These are phyloP conservation scores for Melitaea cinxia DNA, from an alignment of 1,140 invertebrate species.

Conservation along the genomic window DNA sequence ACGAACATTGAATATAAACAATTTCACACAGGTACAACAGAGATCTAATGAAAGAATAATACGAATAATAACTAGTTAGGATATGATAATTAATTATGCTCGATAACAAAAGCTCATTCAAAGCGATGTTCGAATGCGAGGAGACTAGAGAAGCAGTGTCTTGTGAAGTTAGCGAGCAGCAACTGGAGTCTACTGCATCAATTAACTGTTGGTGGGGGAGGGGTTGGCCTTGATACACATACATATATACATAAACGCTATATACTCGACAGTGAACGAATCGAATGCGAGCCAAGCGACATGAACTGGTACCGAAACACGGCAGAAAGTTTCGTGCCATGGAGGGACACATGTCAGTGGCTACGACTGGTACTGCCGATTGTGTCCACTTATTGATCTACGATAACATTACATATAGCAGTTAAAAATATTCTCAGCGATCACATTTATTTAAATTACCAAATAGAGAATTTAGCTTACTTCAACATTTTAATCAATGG, in stretches of 20 bases:
- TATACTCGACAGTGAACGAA: slow-evolving; percentile 45
- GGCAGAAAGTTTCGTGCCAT: slow-evolving; percentile 30
- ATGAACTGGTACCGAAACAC: slow-evolving; percentile 27
- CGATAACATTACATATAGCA: slow-evolving; percentile 76
- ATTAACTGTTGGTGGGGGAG: slow-evolving; percentile 73
- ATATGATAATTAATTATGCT: slow-evolving; percentile 79
- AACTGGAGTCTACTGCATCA: slow-evolving; percentile 77
- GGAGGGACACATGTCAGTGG: slow-evolving; percentile 27
- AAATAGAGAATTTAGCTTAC: slow-evolving; percentile 80
- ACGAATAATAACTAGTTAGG: slow-evolving; percentile 79
- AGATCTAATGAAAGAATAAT: slow-evolving; percentile 81
- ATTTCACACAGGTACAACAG: slow-evolving; percentile 80
- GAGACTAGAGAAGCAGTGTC: slow-evolving; percentile 79
- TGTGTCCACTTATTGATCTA: slow-evolving; percentile 67
- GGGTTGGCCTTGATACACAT: slow-evolving; percentile 65
- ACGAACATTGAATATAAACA: slow-evolving; percentile 74
- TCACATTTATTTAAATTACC: slow-evolving; percentile 79
- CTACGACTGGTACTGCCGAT: too few species aligned
- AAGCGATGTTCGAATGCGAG: slow-evolving; percentile 76
- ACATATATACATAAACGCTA: slow-evolving; percentile 63
- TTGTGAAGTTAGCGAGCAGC: slow-evolving; percentile 68
- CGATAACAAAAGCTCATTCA: slow-evolving; percentile 69
- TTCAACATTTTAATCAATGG: slow-evolving; percentile 79
- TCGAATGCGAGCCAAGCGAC: slow-evolving; percentile 45
- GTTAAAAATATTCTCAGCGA: slow-evolving; percentile 80